These are phyloP conservation scores for Gallinago undulata DNA, from an alignment of 2,113 vertebrate species.

Conservation along the genomic window DNA sequence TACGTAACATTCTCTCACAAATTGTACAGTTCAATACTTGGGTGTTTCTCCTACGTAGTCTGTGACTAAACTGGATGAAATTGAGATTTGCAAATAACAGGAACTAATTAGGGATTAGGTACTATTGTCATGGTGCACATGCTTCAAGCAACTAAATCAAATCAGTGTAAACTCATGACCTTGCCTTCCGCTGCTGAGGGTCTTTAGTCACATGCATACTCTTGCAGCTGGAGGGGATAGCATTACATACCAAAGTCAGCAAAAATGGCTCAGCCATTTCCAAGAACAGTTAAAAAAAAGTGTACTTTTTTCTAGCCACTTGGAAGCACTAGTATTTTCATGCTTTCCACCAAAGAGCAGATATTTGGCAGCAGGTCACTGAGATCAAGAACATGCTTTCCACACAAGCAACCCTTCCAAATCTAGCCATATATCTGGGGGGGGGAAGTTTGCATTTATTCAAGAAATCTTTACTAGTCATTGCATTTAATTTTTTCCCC, in stretches of 20 bases:
- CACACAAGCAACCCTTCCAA: not conserved
- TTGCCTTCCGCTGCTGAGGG: not conserved
- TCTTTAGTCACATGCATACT: slow-evolving; percentile 10
- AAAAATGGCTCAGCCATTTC: slow-evolving; percentile 30
- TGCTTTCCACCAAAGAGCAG: not conserved
- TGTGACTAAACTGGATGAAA: not conserved
- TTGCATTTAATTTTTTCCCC: not conserved
- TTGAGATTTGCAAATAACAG: not conserved
- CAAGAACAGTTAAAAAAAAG: not conserved
- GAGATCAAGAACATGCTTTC: not conserved
- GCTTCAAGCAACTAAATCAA: not conserved
- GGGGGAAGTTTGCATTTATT: not conserved
- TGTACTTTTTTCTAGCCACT: not conserved
- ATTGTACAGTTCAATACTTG: not conserved
- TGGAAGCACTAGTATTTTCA: slow-evolving; percentile 7
- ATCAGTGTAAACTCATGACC: not conserved
- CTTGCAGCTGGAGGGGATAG: not conserved
- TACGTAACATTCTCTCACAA: not conserved
- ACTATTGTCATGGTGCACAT: not conserved
- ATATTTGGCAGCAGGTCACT: not conserved
- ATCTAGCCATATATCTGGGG: not conserved
- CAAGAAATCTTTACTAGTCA: not conserved
- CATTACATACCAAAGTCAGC: slow-evolving; percentile 15
- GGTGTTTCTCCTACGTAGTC: not conserved
- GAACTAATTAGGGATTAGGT: not conserved